Conservation (phyloP, 1,140 invertebrate genomes). For the Hyles vespertilio region DNA sequence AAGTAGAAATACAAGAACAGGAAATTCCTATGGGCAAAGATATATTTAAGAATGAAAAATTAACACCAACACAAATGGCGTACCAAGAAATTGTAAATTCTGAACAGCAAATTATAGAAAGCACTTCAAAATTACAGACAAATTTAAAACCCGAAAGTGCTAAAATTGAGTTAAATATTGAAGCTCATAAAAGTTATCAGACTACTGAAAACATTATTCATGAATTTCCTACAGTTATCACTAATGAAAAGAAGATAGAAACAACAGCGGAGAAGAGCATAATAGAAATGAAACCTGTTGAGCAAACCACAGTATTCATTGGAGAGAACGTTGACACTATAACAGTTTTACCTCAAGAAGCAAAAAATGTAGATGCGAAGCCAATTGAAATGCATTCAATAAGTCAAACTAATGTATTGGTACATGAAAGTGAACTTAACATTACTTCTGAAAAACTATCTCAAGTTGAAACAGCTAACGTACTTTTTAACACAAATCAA, state of each 20-base stretch:
- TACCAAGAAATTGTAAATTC: slow-evolving; percentile 33
- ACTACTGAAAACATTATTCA: slow-evolving; percentile 34
- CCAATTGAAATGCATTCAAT: slow-evolving; percentile 36
- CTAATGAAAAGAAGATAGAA: slow-evolving; percentile 9
- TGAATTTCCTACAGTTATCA: slow-evolving; percentile 20
- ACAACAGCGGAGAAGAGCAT: slow-evolving; percentile 37
- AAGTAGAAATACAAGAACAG: slow-evolving; percentile 37
- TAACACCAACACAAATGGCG: slow-evolving; percentile 20
- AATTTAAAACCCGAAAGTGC: slow-evolving; percentile 22
- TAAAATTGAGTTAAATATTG: slow-evolving; percentile 25
- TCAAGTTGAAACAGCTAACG: slow-evolving; percentile 30
- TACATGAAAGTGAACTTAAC: slow-evolving; percentile 45
- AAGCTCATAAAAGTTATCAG: slow-evolving; percentile 42
- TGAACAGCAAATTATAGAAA: slow-evolving; percentile 46
- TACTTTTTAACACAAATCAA: slow-evolving; percentile 37
- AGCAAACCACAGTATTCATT: slow-evolving; percentile 44
- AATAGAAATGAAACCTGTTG: slow-evolving; percentile 36
- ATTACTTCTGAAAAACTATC: slow-evolving; percentile 27
- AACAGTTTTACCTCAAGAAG: slow-evolving; percentile 17
- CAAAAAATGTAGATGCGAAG: slow-evolving; percentile 27
- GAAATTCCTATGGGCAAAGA: slow-evolving; percentile 31
- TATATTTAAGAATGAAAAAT: slow-evolving; percentile 30
- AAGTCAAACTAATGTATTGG: slow-evolving; percentile 37
- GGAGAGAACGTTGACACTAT: slow-evolving; percentile 36
- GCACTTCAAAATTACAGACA: slow-evolving; percentile 21